Conservation (phyloP, 1,140 invertebrate genomes). For the Oscheius sp. region DNA sequence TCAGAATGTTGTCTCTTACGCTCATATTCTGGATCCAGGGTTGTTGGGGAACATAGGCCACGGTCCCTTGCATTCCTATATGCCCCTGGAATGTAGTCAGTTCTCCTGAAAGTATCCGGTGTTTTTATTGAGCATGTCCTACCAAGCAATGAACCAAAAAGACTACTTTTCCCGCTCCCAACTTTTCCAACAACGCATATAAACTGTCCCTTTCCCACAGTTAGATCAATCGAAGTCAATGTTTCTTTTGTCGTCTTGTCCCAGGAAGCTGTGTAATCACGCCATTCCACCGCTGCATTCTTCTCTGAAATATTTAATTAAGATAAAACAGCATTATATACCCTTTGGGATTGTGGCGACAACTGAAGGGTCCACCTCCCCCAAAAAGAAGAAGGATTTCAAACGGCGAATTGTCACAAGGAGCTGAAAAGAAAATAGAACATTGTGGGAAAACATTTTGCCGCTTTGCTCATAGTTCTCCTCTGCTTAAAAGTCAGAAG, state of each 20-base stretch:
- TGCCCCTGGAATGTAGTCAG: conserved; percentile 26
- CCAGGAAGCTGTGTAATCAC: too few species aligned
- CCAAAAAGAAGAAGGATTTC: conserved; percentile 54
- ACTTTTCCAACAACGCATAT: conserved; percentile 75
- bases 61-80: conserved; percentile 18
- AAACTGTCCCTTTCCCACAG: conserved; percentile 66
- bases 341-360: too few species aligned
- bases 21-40: conserved; percentile 79
- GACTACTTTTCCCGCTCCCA: conserved; percentile 76
- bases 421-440: too few species aligned
- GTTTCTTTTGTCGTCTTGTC: too few species aligned
- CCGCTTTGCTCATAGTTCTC: too few species aligned
- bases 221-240: conserved; percentile 41
- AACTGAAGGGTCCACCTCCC: too few species aligned
- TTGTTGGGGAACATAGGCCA: conserved; percentile 76
- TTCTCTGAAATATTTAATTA: too few species aligned
- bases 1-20: conserved; percentile 78
- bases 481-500: too few species aligned
- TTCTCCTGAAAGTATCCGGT: conserved; percentile 23
- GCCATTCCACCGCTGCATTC: too few species aligned
- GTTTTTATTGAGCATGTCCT: background rate
- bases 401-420: conserved; percentile 44
- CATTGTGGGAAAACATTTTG: too few species aligned
- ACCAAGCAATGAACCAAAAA: conserved; percentile 71
- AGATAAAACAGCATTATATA: too few species aligned